Conservation (phyloP, 2,797 vertebrate genomes). For the Podarcis lilfordi region DNA sequence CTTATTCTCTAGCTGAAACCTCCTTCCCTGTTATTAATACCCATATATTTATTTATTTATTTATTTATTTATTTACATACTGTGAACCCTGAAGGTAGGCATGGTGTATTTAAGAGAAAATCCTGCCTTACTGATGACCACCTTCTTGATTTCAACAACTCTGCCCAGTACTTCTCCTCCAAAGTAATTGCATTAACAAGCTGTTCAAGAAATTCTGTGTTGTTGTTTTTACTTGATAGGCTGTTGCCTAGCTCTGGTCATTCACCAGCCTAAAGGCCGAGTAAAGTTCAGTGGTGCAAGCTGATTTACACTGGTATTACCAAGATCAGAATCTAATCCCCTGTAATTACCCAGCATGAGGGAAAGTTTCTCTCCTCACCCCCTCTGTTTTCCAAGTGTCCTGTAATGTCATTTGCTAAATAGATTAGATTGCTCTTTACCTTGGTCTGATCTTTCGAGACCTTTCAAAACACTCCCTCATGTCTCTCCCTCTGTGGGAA, state of each 20-base stretch:
- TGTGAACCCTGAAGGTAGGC: background rate
- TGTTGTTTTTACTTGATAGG: background rate
- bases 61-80: background rate
- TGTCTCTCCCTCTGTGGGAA: background rate
- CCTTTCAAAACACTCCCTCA: slow-evolving; percentile 37
- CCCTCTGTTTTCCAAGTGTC: slow-evolving; percentile 25
- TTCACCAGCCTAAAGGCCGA: slow-evolving; percentile 12
- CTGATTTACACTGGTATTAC: slow-evolving; percentile 1
- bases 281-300: slow-evolving; percentile 13
- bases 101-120: background rate
- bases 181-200: background rate
- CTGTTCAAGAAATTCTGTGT: background rate
- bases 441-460: slow-evolving; percentile 53
- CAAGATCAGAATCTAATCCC: background rate
- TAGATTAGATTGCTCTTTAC: slow-evolving; percentile 54
- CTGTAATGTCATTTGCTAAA: slow-evolving; percentile 52
- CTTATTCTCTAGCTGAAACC: too few species aligned
- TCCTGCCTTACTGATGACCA: background rate
- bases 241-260: background rate
- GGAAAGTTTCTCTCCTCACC: background rate
- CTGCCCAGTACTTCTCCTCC: background rate
- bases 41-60: background rate
- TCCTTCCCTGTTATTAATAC: too few species aligned
- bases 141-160: background rate
- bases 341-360: slow-evolving; percentile 27